These are phyloP conservation scores for Casuarius casuarius DNA, from an alignment of 2,113 vertebrate species.

Conservation along the genomic window DNA sequence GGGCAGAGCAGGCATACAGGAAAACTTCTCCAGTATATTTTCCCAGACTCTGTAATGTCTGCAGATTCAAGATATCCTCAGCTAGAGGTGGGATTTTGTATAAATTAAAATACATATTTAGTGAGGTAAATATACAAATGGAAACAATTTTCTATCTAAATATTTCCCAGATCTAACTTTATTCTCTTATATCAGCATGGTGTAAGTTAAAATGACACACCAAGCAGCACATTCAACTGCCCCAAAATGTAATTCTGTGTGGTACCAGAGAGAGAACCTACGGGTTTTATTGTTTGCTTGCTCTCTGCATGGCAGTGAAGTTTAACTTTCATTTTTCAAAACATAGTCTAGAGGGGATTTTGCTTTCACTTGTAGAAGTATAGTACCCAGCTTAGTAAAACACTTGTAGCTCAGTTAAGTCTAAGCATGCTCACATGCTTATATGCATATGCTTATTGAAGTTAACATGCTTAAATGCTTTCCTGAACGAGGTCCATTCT, in stretches of 20 bases:
- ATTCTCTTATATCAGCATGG: background rate
- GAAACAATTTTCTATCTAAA: background rate
- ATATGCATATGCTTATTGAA: background rate
- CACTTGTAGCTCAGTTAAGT: background rate
- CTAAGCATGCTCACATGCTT: background rate
- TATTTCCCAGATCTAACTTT: background rate
- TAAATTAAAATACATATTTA: background rate
- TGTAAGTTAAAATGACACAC: background rate
- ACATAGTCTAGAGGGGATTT: rapidly evolving
- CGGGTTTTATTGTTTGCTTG: background rate
- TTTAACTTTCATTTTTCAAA: background rate
- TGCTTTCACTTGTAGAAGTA: background rate
- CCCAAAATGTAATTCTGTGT: background rate
- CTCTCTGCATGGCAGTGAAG: background rate
- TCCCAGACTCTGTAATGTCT: background rate
- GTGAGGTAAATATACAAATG: background rate
- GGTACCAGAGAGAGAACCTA: background rate
- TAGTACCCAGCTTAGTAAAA: background rate
- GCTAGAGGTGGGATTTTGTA: background rate
- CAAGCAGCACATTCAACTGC: background rate
- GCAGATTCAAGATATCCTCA: background rate
- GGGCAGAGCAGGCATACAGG: background rate
- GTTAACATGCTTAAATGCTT: background rate
- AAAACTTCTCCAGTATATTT: background rate
- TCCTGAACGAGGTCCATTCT: background rate